Base-by-base conservation (phyloP, 2,113 vertebrate species). In the Collichthys lucidus region DNA sequence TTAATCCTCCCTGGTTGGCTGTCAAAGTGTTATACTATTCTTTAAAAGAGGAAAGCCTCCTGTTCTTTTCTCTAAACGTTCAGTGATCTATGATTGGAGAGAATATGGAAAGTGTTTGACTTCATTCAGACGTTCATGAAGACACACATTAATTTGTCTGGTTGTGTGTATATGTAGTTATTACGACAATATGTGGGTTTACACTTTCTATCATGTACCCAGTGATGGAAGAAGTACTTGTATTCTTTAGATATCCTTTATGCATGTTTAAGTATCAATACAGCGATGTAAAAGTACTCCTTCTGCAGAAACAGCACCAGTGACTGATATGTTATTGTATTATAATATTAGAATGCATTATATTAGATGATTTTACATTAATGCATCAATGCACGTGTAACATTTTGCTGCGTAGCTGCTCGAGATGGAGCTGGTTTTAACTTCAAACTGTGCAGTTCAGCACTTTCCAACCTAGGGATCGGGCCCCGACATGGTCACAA, bases 1-100 rank as follows among this genome's bases (percentile, higher is more conserved):
- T 72, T 55, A 70, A 74, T 82, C 29, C 19, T 57, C 63, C 5
- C 11, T 44, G 55, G 62, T 69, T 64, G 7, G 26, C 62, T 77
- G 75, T 82, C 70, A 52, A n/a, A 79, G 40, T 59, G 59, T 64
- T 65, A 12, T 60, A 69, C 35, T 49, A 11, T 77, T 73, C 40
- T 68, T 56, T 56, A 15, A 35, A 74, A 79, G 50, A 46, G 50
- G 40, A 73, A 63, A 66, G 47, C 66, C 71, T 88, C 29, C 50
- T 53, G 67, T 42, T 57, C 5, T 71, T 77, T 84, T 59, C 29
- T 42, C 55, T 71, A 40, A 77, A 77, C 74, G 53, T 62, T 67
- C 56, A 56, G 64, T 69, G 76, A 85, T 70, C 24, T 71, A 14
- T 78, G 62, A 76, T 67, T 52, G 15, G 11, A 22, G 12, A 40